These are phyloP conservation scores for Globicephala melas DNA, from an alignment of 2,113 vertebrate genomes.

Conservation along the genomic window DNA sequence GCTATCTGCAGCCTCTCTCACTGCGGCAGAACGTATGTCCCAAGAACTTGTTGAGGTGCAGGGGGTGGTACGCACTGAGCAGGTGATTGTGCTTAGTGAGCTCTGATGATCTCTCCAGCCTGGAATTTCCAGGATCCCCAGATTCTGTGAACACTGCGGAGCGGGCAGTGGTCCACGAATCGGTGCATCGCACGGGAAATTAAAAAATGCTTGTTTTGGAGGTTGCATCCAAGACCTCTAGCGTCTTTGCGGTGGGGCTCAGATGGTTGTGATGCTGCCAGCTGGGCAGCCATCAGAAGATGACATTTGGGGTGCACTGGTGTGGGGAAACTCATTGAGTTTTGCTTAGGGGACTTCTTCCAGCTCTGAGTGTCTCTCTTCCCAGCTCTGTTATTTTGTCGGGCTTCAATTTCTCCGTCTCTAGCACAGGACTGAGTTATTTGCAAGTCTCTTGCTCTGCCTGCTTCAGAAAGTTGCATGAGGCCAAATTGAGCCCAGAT, in stretches of 20 bases:
- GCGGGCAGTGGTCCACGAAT: neutral
- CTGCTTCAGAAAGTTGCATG: neutral
- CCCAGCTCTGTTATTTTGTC: neutral
- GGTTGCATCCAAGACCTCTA: neutral
- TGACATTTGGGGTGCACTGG: neutral
- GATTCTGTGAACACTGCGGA: neutral
- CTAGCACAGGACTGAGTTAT: neutral
- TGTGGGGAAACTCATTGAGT: rapidly evolving
- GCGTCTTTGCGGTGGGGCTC: too few species aligned
- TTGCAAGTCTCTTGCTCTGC: neutral
- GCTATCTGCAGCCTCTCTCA: neutral
- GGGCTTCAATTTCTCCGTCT: neutral
- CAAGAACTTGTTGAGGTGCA: neutral
- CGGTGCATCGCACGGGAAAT: neutral
- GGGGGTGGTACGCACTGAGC: neutral
- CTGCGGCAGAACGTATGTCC: neutral
- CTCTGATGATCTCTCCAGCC: neutral
- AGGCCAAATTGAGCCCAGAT: constrained; percentile 40
- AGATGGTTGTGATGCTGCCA: neutral
- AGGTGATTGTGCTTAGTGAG: neutral
- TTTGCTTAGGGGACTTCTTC: neutral
- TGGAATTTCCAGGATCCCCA: neutral
- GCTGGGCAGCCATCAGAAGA: neutral
- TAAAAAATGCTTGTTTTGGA: neutral
- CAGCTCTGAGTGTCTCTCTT: neutral